Base-by-base conservation (phyloP, 2,888 invertebrate genomes). In the Molorchus minor region DNA sequence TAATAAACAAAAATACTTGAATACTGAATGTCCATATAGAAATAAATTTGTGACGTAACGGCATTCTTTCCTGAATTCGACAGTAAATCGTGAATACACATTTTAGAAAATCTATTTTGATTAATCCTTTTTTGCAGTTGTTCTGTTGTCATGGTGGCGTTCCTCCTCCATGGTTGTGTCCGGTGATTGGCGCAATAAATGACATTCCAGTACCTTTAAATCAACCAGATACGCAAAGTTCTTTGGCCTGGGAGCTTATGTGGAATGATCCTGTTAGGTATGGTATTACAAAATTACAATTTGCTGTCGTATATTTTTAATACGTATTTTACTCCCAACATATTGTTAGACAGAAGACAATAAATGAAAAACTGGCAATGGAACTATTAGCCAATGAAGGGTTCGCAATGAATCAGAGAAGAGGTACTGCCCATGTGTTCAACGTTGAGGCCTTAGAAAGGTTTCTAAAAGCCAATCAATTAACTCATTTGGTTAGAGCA, bases 141-240 rank as follows among this genome's bases (percentile, higher is more conserved):
- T 91, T 91, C 74, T 91, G 91, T 79, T 89, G 88, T 56, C 92
- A 92, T 77, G 92, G 92, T 12, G 92, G 92, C 4, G 90, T 91
- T 56, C 91, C 91, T 0, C 88, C 88, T 0, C 87, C 88, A 1
- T 87, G 84, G 85, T 80, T 87, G 61, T 87, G 88, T 67, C 87
- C 87, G 0, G 81, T 84, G 19, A 82, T 87, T 33, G 78, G 84
- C 1, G 85, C 86, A 10, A 88, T 91, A 25, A 87, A 88, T 73
- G 84, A 84, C 57, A 86, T 91, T 58, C 89, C 89, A 0, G 82
- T 83, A 36, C 88, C 89, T 0, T 79, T 92, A 35, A 76, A 81
- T 17, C 84, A 86, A 55, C 91, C 90, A 0, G 88, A 89, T 41
- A 82, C 82, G 35, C 87, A 90, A 75, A 88, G 88, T 76, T 83